Conservation (phyloP, 2,888 invertebrate species). For the Penaeus monodon region DNA sequence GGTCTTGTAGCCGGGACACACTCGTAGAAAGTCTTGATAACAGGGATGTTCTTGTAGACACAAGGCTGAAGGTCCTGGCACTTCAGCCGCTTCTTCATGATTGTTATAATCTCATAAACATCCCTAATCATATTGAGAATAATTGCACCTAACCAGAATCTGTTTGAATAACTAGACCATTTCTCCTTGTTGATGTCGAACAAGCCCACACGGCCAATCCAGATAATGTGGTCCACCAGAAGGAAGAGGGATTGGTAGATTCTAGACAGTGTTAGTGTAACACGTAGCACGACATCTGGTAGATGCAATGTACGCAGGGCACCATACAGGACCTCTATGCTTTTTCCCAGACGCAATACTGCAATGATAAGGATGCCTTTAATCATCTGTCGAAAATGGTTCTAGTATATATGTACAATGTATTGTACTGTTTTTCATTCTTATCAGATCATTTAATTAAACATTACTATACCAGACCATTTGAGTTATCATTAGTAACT, state of each 20-base stretch:
- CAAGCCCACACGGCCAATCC: constrained; percentile 76
- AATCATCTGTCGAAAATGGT: no score
- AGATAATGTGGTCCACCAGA: constrained; percentile 87
- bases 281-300: constrained; percentile 79
- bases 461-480: no score
- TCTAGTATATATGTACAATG: no score
- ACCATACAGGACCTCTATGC: constrained; percentile 83
- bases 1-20: constrained; percentile 31
- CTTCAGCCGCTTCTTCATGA: constrained; percentile 10
- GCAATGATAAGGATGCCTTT: constrained; percentile 62
- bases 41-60: constrained; percentile 16
- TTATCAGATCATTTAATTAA: not conserved
- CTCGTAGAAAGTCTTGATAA: constrained; percentile 19
- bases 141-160: constrained; percentile 88
- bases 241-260: constrained; percentile 84
- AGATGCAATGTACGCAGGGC: constrained; percentile 81
- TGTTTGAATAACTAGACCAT: constrained; percentile 77
- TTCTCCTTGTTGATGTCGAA: constrained; percentile 77
- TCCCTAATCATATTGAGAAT: constrained; percentile 85
- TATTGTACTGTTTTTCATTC: not conserved
- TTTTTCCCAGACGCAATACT: constrained; percentile 90
- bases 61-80: not conserved
- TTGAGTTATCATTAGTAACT: no score
- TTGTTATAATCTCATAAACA: constrained; percentile 80
- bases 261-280: constrained; percentile 83